phyloP scores from a whole-genome alignment of 2,113 vertebrate species.

The Alligator sinensis region DNA sequence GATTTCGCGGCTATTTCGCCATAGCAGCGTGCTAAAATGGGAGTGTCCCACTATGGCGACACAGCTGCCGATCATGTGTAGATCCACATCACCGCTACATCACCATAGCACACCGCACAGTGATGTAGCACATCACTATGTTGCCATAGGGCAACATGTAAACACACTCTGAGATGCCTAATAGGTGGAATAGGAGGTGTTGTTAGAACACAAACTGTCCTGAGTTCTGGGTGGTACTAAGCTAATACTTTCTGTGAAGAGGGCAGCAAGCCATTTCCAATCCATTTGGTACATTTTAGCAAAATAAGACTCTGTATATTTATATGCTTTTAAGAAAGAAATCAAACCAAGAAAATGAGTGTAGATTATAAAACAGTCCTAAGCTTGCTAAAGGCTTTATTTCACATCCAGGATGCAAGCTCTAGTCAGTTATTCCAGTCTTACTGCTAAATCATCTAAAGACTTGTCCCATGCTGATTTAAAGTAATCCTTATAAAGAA shows the following conservation, averaged over 20 bases:
- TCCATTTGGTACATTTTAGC: not conserved
- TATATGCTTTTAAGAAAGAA: not conserved
- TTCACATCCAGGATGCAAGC: constrained; percentile 18
- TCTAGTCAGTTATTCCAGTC: not conserved
- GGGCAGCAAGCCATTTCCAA: not conserved
- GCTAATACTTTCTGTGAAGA: not conserved
- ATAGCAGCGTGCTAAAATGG: no score
- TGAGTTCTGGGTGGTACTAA: not conserved
- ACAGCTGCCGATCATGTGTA: no score
- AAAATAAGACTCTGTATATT: not conserved
- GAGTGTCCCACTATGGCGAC: no score
- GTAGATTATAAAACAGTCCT: constrained; percentile 4
- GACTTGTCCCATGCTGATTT: constrained; percentile 30
- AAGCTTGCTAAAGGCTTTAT: constrained; percentile 21
- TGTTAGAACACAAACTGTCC: not conserved
- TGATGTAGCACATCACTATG: no score
- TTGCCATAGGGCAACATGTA: no score
- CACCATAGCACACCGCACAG: no score
- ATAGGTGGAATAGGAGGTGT: no score
- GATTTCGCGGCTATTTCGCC: no score
- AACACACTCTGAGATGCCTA: no score
- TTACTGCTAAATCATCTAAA: constrained; percentile 16
- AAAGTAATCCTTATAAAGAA: constrained; percentile 50
- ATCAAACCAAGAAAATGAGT: not conserved
- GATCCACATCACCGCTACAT: no score